A percentile compares a stretch with the other conserved stretches of the same genome.
Evolutionary conservation across 2,113 vertebrate species (phyloP).

Genomic region (Furnarius figulus): DNA sequence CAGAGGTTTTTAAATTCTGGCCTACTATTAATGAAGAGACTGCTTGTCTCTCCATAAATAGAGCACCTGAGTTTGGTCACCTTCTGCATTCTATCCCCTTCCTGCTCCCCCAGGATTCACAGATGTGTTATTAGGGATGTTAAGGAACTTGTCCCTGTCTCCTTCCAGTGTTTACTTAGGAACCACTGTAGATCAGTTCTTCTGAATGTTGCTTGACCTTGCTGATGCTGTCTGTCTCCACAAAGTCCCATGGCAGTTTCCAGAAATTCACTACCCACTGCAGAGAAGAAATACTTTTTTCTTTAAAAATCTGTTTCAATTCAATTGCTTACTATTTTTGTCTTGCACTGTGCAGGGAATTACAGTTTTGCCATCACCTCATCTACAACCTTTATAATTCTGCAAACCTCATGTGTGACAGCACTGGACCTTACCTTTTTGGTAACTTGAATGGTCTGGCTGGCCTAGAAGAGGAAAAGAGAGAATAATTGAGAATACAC

Average conservation of each 20-base stretch:
- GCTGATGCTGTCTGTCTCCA: not conserved
- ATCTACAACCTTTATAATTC: not conserved
- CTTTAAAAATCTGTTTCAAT: not conserved
- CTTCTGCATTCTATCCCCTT: not conserved
- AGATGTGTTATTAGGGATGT: not conserved
- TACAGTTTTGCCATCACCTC: not conserved
- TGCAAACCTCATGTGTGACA: not conserved
- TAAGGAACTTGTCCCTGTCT: not conserved
- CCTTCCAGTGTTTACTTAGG: not conserved
- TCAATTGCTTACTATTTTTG: not conserved
- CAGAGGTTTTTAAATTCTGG: not conserved
- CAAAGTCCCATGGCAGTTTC: not conserved
- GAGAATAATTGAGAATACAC: conserved; percentile 40
- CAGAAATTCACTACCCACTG: not conserved
- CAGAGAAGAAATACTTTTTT: not conserved
- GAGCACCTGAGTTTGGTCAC: not conserved
- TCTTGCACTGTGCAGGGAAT: not conserved
- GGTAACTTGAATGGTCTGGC: conserved; percentile 90
- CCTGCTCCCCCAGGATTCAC: not conserved
- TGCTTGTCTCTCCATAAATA: not conserved
- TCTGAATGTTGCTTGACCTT: not conserved
- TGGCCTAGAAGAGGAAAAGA: conserved; percentile 81
- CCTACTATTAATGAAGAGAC: not conserved
- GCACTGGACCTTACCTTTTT: conserved; percentile 85
- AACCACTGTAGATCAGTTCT: not conserved